phyloP scores from a whole-genome alignment of 1,140 invertebrate genomes.

The Ptiloglossa arizonensis region DNA sequence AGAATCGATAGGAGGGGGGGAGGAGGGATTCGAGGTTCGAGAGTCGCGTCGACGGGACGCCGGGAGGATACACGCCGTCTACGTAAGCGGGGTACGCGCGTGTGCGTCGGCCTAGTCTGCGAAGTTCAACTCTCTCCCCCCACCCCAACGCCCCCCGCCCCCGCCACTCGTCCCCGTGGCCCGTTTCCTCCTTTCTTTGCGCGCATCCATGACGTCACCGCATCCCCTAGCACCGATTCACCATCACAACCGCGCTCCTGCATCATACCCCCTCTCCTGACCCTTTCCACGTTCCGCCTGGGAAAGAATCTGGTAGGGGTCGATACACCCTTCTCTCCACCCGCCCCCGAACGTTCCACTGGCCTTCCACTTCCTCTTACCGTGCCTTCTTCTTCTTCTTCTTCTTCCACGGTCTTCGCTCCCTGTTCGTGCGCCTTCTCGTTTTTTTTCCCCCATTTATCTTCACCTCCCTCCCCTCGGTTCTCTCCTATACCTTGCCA shows the following conservation, averaged over 20 bases:
- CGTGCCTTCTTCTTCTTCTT: background rate
- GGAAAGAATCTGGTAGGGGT: slow-evolving; percentile 75
- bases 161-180: background rate
- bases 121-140: slow-evolving; percentile 50
- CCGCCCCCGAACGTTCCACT: background rate
- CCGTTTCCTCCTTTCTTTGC: slow-evolving; percentile 53
- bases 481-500: too few relatives aligned
- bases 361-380: slow-evolving; percentile 4
- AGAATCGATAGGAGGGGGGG: background rate
- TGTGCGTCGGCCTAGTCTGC: slow-evolving; percentile 56
- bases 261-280: background rate
- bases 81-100: background rate
- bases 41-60: slow-evolving; percentile 7
- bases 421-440: background rate
- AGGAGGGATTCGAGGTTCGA: slow-evolving; percentile 48
- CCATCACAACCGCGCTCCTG: slow-evolving; percentile 27
- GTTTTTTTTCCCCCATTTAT: slow-evolving; percentile 32
- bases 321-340: slow-evolving; percentile 73
- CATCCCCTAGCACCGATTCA: slow-evolving; percentile 38
- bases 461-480: background rate
- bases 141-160: too few relatives aligned
- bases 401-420: background rate
- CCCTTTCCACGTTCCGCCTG: background rate
- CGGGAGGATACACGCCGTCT: background rate
- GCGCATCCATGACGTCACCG: slow-evolving; percentile 66